phyloP scores from a whole-genome alignment of 1,140 invertebrate species.

The Andricus grossulariae region DNA sequence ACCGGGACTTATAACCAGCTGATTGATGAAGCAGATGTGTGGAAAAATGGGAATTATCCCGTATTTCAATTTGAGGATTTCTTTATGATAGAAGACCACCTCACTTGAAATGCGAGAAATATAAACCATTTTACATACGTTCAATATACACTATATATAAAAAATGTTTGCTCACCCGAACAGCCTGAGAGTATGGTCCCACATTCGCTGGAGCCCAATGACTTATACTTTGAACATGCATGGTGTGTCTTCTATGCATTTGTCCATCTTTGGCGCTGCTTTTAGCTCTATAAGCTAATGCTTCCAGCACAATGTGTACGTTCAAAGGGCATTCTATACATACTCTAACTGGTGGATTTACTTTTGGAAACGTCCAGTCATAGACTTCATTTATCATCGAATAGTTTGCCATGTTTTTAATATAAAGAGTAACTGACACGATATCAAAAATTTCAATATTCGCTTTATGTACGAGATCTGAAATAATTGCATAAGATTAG shows the following conservation, averaged over 20 bases:
- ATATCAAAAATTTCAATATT: slow-evolving; percentile 81
- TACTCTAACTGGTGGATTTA: slow-evolving; percentile 91
- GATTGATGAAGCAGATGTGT: no score
- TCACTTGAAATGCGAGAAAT: no score
- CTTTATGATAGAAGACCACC: no score
- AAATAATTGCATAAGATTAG: slow-evolving; percentile 34
- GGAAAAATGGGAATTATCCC: no score
- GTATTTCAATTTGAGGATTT: no score
- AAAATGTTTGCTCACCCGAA: slow-evolving; percentile 78
- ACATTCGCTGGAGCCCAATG: slow-evolving; percentile 98
- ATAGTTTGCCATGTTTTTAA: slow-evolving; percentile 89
- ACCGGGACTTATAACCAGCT: no score
- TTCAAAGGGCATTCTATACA: slow-evolving; percentile 90
- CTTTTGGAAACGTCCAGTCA: slow-evolving; percentile 82
- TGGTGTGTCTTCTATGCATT: slow-evolving; percentile 79
- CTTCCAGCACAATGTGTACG: slow-evolving; percentile 87
- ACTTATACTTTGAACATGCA: slow-evolving; percentile 96
- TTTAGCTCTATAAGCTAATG: slow-evolving; percentile 78
- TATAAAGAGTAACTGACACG: slow-evolving; percentile 88
- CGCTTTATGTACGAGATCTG: slow-evolving; percentile 78
- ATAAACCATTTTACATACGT: no score
- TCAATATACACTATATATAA: slow-evolving; percentile 4
- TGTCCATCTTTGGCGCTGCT: slow-evolving; percentile 64
- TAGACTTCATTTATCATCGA: slow-evolving; percentile 87
- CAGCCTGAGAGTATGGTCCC: slow-evolving; percentile 95